phyloP scores from a whole-genome alignment of 2,888 invertebrate genomes.

The Apoderus coryli region DNA sequence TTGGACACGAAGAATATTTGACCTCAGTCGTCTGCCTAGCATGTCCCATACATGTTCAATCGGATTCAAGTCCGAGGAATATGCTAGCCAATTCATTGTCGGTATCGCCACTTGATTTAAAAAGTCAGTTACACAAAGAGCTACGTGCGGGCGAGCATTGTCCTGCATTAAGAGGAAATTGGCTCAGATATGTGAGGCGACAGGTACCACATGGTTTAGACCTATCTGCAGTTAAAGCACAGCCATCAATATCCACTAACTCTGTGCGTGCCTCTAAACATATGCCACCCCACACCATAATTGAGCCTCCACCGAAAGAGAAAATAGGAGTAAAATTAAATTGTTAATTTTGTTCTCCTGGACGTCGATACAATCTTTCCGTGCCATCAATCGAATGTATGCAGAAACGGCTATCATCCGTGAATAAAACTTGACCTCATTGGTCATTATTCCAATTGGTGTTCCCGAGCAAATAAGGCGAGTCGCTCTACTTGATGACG shows the following conservation, averaged over 20 bases:
- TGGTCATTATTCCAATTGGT: background rate
- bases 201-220: conserved; percentile 13
- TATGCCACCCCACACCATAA: too few species aligned
- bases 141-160: conserved; percentile 12
- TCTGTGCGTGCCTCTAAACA: conserved; percentile 5
- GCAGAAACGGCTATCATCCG: conserved; percentile 1
- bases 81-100: conserved; percentile 2
- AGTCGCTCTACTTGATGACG: conserved; percentile 2
- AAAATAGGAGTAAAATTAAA: conserved; percentile 1
- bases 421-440: conserved; percentile 4
- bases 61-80: conserved; percentile 3
- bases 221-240: conserved; percentile 11
- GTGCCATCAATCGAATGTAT: background rate
- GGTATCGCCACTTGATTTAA: conserved; percentile 1
- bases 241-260: conserved; percentile 6
- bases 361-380: conserved; percentile 4
- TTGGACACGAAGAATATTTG: conserved; percentile 1
- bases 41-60: conserved; percentile 2
- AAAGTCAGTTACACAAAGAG: conserved; percentile 3
- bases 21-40: conserved; percentile 1
- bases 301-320: conserved; percentile 1
- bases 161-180: conserved; percentile 14
- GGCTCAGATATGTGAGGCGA: conserved; percentile 13
- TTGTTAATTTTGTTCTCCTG: conserved; percentile 2
- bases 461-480: conserved; percentile 2